phyloP scores from a whole-genome alignment of 2,113 vertebrate species.

The Eublepharis macularius region DNA sequence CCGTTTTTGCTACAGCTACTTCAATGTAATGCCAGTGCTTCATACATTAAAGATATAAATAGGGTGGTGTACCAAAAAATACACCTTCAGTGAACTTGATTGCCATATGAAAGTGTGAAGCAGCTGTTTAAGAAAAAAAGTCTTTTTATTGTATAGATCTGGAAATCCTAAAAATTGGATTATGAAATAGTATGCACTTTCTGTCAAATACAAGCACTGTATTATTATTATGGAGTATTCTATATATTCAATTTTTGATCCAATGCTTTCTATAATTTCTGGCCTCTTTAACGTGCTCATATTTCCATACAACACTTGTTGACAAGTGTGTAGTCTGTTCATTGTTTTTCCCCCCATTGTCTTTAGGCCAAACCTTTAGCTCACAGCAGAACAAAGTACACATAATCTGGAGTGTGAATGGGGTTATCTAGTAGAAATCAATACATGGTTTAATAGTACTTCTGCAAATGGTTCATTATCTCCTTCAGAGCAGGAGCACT shows the following conservation, averaged over 20 bases:
- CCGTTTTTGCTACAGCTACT: neutral
- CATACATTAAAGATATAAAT: neutral
- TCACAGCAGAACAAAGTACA: constrained; percentile 19
- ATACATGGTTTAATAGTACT: constrained; percentile 5
- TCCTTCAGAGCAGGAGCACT: constrained; percentile 12
- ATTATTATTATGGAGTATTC: constrained; percentile 15
- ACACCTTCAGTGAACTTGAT: neutral
- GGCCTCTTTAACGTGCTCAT: constrained; percentile 48
- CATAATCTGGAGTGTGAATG: constrained; percentile 26
- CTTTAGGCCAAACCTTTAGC: constrained; percentile 44
- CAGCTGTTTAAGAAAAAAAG: neutral
- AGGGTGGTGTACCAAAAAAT: neutral
- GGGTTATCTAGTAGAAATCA: constrained; percentile 32
- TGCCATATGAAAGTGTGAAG: neutral
- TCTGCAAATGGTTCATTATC: neutral
- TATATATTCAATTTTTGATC: constrained; percentile 51
- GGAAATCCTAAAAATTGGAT: neutral
- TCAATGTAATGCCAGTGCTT: neutral
- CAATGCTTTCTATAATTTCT: constrained; percentile 54
- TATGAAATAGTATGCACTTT: neutral
- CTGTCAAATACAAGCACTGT: neutral
- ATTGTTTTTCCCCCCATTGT: constrained; percentile 34
- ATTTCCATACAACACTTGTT: constrained; percentile 40
- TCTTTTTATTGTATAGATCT: neutral
- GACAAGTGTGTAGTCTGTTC: constrained; percentile 57